phyloP scores from a whole-genome alignment of 1,140 invertebrate genomes.

The Trichonephila clavata region DNA sequence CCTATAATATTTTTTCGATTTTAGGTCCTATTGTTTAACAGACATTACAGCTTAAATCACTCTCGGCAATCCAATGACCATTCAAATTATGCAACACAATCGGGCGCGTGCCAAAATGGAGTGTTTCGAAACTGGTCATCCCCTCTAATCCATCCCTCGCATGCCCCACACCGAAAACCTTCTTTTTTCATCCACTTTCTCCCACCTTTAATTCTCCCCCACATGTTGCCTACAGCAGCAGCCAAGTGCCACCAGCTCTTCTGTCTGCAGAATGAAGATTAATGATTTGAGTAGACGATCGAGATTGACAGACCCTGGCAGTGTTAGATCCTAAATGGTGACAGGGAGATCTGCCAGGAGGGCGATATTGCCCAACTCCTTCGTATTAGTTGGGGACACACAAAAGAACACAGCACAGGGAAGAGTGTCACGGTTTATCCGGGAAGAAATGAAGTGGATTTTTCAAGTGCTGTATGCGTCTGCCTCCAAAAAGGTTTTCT shows the following conservation, averaged over 20 bases:
- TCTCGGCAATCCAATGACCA: too few relatives aligned
- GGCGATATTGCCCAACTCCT: constrained; percentile 65
- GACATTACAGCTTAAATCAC: too few relatives aligned
- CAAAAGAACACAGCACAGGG: constrained; percentile 36
- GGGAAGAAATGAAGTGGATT: constrained; percentile 20
- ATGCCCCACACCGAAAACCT: background rate
- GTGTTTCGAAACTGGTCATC: background rate
- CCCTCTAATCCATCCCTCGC: background rate
- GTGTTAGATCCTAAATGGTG: constrained; percentile 49
- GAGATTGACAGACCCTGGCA: constrained; percentile 66
- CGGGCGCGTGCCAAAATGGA: background rate
- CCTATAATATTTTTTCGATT: too few relatives aligned
- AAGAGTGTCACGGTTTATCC: constrained; percentile 51
- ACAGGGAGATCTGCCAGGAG: constrained; percentile 33
- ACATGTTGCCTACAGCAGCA: background rate
- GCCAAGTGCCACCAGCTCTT: constrained; percentile 26
- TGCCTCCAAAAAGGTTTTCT: background rate
- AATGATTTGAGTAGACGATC: constrained; percentile 69
- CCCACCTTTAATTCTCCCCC: background rate
- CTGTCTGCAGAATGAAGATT: constrained; percentile 72
- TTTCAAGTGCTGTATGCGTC: constrained; percentile 42
- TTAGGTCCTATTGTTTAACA: too few relatives aligned
- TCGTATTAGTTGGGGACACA: constrained; percentile 54
- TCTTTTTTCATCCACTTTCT: background rate
- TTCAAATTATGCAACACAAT: background rate